Evolutionary conservation across 1,140 invertebrate species (phyloP).

Genomic region (Zaprionus vittiger): DNA sequence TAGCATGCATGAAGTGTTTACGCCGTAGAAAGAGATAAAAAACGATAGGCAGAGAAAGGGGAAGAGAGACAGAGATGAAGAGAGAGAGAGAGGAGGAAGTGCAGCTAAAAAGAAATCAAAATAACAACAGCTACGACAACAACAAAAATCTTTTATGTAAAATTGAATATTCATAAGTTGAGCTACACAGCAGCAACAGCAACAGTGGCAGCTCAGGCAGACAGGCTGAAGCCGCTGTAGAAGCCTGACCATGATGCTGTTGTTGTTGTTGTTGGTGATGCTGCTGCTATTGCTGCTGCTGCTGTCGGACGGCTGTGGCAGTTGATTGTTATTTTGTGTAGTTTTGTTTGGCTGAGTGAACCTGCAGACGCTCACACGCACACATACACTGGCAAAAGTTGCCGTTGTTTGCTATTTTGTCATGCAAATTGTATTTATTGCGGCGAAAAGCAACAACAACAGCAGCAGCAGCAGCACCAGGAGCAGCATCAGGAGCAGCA

Average conservation of each 20-base stretch:
- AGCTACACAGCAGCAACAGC: conserved; percentile 45
- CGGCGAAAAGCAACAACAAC: conserved; percentile 66
- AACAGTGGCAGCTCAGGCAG: background rate
- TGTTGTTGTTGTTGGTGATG: conserved; percentile 30
- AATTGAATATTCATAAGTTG: conserved; percentile 83
- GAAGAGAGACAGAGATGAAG: conserved; percentile 14
- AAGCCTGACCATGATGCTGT: conserved; percentile 54
- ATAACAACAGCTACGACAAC: conserved; percentile 65
- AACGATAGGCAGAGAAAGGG: conserved; percentile 1
- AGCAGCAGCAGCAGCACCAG: conserved; percentile 35
- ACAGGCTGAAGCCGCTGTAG: conserved; percentile 27
- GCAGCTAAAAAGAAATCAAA: conserved; percentile 65
- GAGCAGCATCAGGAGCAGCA: conserved; percentile 37
- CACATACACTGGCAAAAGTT: conserved; percentile 54
- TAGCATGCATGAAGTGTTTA: conserved; percentile 62
- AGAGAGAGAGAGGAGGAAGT: conserved; percentile 21
- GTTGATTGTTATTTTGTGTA: conserved; percentile 81
- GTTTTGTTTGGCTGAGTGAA: conserved; percentile 78
- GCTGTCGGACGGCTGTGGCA: conserved; percentile 42
- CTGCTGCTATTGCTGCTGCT: conserved; percentile 9
- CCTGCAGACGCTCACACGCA: conserved; percentile 56
- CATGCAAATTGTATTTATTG: conserved; percentile 83
- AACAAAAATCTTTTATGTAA: conserved; percentile 81
- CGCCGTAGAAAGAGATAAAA: conserved; percentile 19
- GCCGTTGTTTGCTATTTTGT: conserved; percentile 81